These are phyloP conservation scores for Apaloderma vittatum DNA, from an alignment of 2,113 vertebrate species.

Conservation along the genomic window DNA sequence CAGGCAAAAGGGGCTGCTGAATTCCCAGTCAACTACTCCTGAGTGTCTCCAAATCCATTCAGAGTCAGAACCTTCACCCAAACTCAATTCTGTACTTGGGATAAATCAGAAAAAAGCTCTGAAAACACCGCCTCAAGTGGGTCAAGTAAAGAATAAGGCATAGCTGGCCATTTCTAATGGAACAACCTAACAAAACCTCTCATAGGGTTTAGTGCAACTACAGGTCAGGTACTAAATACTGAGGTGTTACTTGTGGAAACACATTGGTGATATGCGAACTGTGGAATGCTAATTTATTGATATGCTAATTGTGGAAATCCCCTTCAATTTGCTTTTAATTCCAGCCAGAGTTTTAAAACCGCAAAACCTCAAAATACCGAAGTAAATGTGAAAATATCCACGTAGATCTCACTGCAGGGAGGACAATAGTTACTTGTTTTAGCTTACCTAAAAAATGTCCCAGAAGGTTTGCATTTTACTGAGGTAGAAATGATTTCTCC, in stretches of 20 bases:
- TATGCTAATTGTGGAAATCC: neutral
- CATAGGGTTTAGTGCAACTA: neutral
- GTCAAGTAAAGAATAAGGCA: neutral
- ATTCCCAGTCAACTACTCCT: neutral
- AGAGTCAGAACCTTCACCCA: neutral
- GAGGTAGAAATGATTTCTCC: neutral
- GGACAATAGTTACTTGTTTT: neutral
- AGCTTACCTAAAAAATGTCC: neutral
- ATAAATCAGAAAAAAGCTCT: neutral
- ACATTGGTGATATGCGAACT: fast-evolving
- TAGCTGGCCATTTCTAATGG: neutral
- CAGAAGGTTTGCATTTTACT: neutral
- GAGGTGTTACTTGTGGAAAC: neutral
- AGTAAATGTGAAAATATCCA: neutral
- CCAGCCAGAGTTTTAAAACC: neutral
- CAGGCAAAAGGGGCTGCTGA: neutral
- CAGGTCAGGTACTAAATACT: neutral
- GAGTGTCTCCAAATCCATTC: neutral
- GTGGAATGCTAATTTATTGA: neutral
- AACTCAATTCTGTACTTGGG: neutral
- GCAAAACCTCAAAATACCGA: neutral
- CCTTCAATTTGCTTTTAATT: neutral
- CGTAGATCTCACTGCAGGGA: fast-evolving
- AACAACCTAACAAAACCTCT: neutral
- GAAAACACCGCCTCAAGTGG: neutral